Conservation (phyloP, 2,888 invertebrate species). For the Luperina testacea region DNA sequence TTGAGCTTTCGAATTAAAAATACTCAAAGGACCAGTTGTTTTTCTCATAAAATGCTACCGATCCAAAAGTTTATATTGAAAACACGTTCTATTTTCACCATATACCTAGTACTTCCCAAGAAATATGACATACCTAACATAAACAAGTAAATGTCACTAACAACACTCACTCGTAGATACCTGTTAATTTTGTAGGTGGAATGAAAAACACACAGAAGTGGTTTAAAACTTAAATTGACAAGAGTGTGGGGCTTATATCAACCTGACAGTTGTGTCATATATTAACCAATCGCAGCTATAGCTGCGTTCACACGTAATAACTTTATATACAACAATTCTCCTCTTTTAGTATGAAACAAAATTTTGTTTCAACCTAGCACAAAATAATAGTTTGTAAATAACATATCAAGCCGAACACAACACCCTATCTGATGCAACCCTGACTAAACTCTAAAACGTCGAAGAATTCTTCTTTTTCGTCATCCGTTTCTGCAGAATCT, state of each 20-base stretch:
- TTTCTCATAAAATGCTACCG: not conserved
- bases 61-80: not conserved
- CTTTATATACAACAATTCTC: not conserved
- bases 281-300: too few species aligned
- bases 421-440: too few species aligned
- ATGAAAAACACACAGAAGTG: not conserved
- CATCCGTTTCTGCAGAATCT: not conserved
- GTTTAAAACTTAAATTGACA: not conserved
- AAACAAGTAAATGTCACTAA: conserved; percentile 13
- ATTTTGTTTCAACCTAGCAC: too few species aligned
- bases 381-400: too few species aligned
- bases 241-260: too few species aligned
- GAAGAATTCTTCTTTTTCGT: not conserved
- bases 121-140: not conserved
- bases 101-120: not conserved
- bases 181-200: not conserved
- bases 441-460: too few species aligned
- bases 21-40: not conserved
- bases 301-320: too few species aligned
- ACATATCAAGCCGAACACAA: too few species aligned
- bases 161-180: conserved; percentile 32
- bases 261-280: too few species aligned
- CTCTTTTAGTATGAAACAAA: too few species aligned
- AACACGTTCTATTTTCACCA: too few species aligned
- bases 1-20: not conserved